Percentiles rank a stretch among this genome's conserved stretches.
phyloP scores from a whole-genome alignment of 1,140 invertebrate genomes.

The Cecropterus lyciades region DNA sequence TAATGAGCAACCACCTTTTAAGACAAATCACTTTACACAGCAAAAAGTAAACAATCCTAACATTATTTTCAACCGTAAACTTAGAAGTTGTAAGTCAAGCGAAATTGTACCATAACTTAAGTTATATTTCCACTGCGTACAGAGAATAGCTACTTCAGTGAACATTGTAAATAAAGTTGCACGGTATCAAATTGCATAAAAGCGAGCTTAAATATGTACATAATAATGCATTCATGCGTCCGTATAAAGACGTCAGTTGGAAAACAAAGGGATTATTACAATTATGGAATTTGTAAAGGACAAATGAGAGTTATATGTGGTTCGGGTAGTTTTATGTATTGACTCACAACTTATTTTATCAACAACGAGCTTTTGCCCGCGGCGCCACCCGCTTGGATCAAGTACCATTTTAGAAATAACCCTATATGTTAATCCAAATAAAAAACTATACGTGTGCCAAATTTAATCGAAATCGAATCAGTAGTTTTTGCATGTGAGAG shows the following conservation, averaged over 20 bases:
- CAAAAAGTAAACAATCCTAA: neutral
- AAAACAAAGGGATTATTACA: constrained; percentile 10
- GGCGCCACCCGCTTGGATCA: no score
- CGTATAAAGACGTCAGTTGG: constrained; percentile 73
- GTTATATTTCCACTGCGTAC: constrained; percentile 63
- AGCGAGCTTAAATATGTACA: constrained; percentile 69
- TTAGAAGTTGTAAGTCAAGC: constrained; percentile 56
- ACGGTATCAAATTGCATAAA: constrained; percentile 70
- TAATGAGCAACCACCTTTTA: neutral
- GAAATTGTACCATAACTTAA: constrained; percentile 62
- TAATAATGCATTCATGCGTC: constrained; percentile 70
- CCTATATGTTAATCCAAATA: no score
- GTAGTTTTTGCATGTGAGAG: no score
- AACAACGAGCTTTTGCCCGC: no score
- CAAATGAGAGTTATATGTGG: no score
- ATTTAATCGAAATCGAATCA: no score
- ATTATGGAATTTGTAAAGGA: no score
- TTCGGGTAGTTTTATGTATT: no score
- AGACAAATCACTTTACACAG: neutral
- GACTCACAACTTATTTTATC: no score
- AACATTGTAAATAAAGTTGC: constrained; percentile 65
- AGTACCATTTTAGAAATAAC: no score
- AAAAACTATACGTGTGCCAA: no score
- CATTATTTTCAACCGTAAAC: constrained; percentile 50
- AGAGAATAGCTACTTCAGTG: constrained; percentile 72